A percentile compares a stretch with the other conserved stretches of the same genome.
These are phyloP conservation scores for Dinoponera quadriceps DNA, from an alignment of 1,140 invertebrate genomes.

Conservation along the genomic window DNA sequence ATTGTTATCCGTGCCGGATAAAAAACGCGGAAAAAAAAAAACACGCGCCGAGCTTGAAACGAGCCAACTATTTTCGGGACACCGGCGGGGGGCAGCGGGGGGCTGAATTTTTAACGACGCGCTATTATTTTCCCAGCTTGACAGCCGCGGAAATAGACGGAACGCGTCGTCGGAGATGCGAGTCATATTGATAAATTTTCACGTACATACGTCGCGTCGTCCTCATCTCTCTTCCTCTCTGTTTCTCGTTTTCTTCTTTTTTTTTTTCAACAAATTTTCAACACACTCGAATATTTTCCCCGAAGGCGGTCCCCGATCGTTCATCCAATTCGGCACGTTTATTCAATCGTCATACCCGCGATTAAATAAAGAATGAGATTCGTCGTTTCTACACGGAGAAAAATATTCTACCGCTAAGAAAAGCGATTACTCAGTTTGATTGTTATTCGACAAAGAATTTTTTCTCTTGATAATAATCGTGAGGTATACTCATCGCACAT, in stretches of 20 bases:
- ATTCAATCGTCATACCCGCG: too few relatives aligned
- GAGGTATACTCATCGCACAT: too few relatives aligned
- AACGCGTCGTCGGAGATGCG: slow-evolving; percentile 43
- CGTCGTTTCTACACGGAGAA: too few relatives aligned
- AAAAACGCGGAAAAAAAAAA: slow-evolving; percentile 47
- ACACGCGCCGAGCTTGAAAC: slow-evolving; percentile 38
- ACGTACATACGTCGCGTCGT: not conserved
- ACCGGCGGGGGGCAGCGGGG: not conserved
- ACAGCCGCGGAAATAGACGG: slow-evolving; percentile 62
- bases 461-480: too few relatives aligned
- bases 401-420: too few relatives aligned
- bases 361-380: not conserved
- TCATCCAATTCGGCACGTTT: too few relatives aligned
- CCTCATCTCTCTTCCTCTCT: not conserved
- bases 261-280: too few relatives aligned
- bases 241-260: too few relatives aligned
- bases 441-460: too few relatives aligned
- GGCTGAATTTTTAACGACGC: slow-evolving; percentile 57
- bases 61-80: slow-evolving; percentile 60
- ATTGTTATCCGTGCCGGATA: slow-evolving; percentile 29
- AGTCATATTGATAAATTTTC: slow-evolving; percentile 63
- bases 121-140: slow-evolving; percentile 57
- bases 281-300: too few relatives aligned
- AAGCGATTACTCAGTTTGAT: too few relatives aligned
- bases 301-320: too few relatives aligned